phyloP scores from a whole-genome alignment of 2,797 vertebrate genomes.

The Sebastes melanostomus region DNA sequence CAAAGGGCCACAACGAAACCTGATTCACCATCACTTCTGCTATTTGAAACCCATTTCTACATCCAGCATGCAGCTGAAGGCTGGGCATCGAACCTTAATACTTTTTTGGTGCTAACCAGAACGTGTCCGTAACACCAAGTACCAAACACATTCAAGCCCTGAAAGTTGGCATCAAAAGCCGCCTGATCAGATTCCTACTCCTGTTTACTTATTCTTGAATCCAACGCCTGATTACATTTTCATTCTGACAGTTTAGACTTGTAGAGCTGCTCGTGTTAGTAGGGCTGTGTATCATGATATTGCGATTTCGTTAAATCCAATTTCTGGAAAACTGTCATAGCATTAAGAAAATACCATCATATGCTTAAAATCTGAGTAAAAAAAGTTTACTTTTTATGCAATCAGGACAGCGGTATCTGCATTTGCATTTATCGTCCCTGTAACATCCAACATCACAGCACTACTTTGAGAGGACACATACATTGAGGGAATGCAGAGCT shows the following conservation, averaged over 20 bases:
- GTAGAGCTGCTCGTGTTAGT: not conserved
- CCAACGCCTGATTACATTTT: not conserved
- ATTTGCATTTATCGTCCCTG: too few species aligned
- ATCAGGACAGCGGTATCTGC: too few species aligned
- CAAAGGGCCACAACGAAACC: conserved; percentile 49
- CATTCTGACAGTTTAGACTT: not conserved
- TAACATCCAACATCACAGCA: too few species aligned
- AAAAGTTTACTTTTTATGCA: too few species aligned
- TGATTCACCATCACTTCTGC: conserved; percentile 31
- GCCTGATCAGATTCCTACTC: not conserved
- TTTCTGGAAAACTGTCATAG: too few species aligned
- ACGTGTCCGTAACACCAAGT: not conserved
- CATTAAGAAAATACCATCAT: too few species aligned
- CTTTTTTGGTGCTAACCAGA: not conserved
- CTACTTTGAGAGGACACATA: too few species aligned
- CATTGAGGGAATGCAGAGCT: too few species aligned
- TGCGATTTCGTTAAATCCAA: too few species aligned
- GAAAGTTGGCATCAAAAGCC: not conserved
- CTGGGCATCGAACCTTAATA: not conserved
- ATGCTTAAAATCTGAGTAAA: too few species aligned
- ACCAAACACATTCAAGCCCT: not conserved
- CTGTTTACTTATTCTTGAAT: not conserved
- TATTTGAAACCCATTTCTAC: conserved; percentile 26
- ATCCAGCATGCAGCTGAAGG: not conserved
- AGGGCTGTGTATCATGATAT: too few species aligned